These are phyloP conservation scores for Dugesia japonica DNA, from an alignment of 2,888 invertebrate genomes.

Conservation along the genomic window DNA sequence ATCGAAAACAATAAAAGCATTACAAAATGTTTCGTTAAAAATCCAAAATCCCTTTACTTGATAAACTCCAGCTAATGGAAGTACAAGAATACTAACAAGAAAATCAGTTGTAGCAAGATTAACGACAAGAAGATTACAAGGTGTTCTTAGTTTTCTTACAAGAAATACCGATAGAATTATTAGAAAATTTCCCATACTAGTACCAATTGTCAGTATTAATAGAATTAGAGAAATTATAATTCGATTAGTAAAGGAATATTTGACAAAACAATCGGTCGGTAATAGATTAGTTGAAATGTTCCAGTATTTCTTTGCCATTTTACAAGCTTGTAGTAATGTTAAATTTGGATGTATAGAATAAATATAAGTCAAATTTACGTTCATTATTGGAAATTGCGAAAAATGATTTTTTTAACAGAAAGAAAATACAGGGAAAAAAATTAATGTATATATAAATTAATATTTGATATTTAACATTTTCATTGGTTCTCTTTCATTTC, in stretches of 20 bases:
- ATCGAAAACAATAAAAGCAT: slow-evolving; percentile 51
- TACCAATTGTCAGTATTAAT: slow-evolving; percentile 46
- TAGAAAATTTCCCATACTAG: slow-evolving; percentile 51
- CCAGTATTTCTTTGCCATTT: background rate
- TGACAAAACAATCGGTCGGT: background rate
- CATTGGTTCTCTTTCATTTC: no score
- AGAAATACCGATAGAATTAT: slow-evolving; percentile 52
- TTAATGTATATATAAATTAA: no score
- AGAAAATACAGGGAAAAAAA: no score
- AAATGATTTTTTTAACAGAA: no score
- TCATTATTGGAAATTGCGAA: background rate
- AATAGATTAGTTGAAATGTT: background rate
- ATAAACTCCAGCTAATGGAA: slow-evolving; percentile 50
- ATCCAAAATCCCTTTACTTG: slow-evolving; percentile 45
- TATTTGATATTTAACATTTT: no score
- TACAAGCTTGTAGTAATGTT: background rate
- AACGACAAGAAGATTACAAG: slow-evolving; percentile 48
- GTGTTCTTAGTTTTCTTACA: slow-evolving; percentile 49
- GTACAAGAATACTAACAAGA: slow-evolving; percentile 51
- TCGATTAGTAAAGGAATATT: slow-evolving; percentile 35
- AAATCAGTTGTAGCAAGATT: slow-evolving; percentile 52
- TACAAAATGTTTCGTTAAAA: slow-evolving; percentile 47
- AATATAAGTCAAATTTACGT: background rate
- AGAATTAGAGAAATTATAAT: slow-evolving; percentile 39
- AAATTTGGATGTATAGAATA: background rate